phyloP scores from a whole-genome alignment of 1,140 invertebrate species.

The Drosophila persimilis region DNA sequence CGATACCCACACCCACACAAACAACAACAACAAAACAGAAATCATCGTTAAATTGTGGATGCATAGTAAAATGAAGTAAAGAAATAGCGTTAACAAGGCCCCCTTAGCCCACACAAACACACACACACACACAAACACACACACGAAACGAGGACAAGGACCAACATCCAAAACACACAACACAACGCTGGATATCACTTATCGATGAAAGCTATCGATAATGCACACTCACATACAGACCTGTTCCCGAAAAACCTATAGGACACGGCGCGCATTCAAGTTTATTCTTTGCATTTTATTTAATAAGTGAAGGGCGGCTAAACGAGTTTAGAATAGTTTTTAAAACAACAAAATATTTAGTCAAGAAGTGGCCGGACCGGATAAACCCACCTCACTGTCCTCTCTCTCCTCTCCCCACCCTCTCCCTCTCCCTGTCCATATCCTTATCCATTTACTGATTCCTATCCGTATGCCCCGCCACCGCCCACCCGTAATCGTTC shows the following conservation, averaged over 20 bases:
- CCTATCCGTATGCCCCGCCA: not conserved
- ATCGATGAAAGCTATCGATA: constrained; percentile 10
- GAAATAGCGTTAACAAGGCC: too few species aligned
- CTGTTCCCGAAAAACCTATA: constrained; percentile 18
- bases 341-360: constrained; percentile 55
- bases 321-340: constrained; percentile 58
- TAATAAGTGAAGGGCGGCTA: constrained; percentile 66
- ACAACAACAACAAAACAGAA: constrained; percentile 15
- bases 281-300: constrained; percentile 77
- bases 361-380: constrained; percentile 50
- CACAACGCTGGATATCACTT: constrained; percentile 35
- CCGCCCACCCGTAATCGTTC: too few species aligned
- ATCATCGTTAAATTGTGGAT: constrained; percentile 20
- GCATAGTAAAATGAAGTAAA: not conserved
- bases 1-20: constrained; percentile 12
- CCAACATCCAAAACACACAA: constrained; percentile 39
- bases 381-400: constrained; percentile 5
- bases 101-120: not conserved
- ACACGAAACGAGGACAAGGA: constrained; percentile 37
- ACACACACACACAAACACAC: constrained; percentile 19
- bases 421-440: not conserved
- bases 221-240: constrained; percentile 26
- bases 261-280: constrained; percentile 32
- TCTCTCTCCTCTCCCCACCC: not conserved
- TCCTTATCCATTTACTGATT: too few species aligned